These are phyloP conservation scores for Empidonax alnorum DNA, from an alignment of 2,113 vertebrate species.

Conservation along the genomic window DNA sequence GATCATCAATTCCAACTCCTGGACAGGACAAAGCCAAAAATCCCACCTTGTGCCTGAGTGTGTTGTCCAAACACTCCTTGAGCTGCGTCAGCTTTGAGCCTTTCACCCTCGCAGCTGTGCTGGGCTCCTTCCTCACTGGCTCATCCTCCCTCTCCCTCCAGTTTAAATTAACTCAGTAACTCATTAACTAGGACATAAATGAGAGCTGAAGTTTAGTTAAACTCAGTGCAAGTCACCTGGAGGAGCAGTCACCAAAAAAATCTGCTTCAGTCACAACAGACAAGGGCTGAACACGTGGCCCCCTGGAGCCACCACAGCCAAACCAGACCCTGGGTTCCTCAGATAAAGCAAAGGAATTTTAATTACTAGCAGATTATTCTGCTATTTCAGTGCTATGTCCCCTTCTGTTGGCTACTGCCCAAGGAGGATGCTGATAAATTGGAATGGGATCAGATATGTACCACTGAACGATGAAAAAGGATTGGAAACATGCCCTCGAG, in stretches of 20 bases:
- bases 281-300: neutral
- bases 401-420: constrained; percentile 12
- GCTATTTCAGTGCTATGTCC: neutral
- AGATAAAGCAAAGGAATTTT: neutral
- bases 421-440: constrained; percentile 55
- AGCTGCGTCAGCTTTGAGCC: neutral
- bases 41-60: neutral
- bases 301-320: neutral
- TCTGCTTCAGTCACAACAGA: neutral
- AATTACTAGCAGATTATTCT: constrained; percentile 39
- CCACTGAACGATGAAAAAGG: constrained; percentile 36
- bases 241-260: neutral
- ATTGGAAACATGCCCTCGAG: constrained; percentile 39
- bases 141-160: neutral
- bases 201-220: neutral
- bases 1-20: neutral
- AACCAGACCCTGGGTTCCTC: neutral
- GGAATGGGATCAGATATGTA: constrained; percentile 49
- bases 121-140: neutral
- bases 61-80: accelerated
- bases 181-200: neutral
- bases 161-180: neutral
- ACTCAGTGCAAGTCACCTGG: neutral
- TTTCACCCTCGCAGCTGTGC: accelerated
- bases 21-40: accelerated